phyloP scores from a whole-genome alignment of 2,113 vertebrate species.

The Anguilla rostrata region DNA sequence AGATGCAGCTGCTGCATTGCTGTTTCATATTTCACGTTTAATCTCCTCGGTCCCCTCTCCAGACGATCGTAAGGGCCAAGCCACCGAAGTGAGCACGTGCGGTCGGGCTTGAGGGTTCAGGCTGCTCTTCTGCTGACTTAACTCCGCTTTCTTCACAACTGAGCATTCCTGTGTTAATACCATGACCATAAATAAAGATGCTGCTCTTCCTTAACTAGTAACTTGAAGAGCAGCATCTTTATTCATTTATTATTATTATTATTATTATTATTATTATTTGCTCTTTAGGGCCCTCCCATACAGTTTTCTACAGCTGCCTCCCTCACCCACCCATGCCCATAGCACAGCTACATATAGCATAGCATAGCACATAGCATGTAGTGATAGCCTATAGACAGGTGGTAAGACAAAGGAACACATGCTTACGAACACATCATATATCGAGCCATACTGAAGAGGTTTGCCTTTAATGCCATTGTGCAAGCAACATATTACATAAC shows the following conservation, averaged over 20 bases:
- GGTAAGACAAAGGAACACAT: background rate
- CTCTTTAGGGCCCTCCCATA: no score
- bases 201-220: no score
- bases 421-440: background rate
- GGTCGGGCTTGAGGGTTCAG: background rate
- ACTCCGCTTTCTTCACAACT: constrained; percentile 6
- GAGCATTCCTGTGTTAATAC: constrained; percentile 27
- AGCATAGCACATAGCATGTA: background rate
- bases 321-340: background rate
- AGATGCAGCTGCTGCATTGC: background rate
- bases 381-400: background rate
- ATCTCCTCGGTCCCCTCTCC: background rate
- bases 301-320: background rate
- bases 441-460: background rate
- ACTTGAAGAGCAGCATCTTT: no score
- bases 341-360: background rate
- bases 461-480: background rate
- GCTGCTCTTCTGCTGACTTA: background rate
- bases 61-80: background rate
- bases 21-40: background rate
- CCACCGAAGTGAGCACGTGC: background rate
- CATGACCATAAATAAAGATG: background rate
- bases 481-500: no score
- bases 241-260: no score
- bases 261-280: no score